Percentiles rank a stretch among this genome's conserved stretches.
Evolutionary conservation across 2,113 vertebrate species (phyloP).

Genomic region (Myanophis thanlyinensis): DNA sequence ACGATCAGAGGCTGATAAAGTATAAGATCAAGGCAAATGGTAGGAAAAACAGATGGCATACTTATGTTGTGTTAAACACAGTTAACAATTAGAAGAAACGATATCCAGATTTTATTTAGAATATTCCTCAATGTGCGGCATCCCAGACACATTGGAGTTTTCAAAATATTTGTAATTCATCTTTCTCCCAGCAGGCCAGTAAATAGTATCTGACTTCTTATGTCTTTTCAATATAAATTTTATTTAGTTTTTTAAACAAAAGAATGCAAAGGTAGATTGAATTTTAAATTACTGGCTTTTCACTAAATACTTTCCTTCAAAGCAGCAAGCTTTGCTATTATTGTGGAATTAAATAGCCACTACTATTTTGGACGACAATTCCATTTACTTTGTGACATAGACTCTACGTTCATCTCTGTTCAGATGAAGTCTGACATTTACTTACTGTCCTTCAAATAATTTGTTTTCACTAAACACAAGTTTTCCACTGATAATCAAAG

Average conservation of each 20-base stretch:
- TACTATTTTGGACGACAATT: neutral
- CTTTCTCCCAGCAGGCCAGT: neutral
- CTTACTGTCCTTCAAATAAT: neutral
- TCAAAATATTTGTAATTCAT: conserved; percentile 29
- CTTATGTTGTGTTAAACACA: neutral
- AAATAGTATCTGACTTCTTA: neutral
- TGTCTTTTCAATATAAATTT: neutral
- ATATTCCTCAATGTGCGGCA: neutral
- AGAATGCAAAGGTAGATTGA: neutral
- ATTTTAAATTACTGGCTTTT: neutral
- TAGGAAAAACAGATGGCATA: neutral
- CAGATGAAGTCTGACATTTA: neutral
- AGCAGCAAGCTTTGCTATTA: neutral
- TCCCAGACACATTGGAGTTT: neutral
- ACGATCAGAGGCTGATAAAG: neutral
- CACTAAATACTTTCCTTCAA: neutral
- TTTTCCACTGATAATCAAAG: neutral
- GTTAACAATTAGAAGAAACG: neutral
- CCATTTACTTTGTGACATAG: neutral
- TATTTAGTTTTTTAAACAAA: neutral
- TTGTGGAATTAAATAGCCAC: neutral
- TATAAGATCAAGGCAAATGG: neutral
- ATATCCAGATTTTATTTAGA: neutral
- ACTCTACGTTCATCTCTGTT: neutral
- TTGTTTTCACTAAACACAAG: neutral